Base-by-base conservation (phyloP, 1,140 invertebrate species). In the Drosophila setifemur region DNA sequence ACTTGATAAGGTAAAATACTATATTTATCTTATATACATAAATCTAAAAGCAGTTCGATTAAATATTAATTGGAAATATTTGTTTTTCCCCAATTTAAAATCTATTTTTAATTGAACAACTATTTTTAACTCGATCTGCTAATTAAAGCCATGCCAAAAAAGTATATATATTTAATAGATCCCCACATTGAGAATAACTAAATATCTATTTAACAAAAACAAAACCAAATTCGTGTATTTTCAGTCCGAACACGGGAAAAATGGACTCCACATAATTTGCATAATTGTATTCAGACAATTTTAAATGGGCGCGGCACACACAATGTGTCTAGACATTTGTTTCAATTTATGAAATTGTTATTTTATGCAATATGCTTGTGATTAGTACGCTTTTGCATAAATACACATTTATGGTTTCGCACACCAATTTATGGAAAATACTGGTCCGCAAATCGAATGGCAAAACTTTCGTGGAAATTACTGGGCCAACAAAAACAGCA, bases 301-400 rank as follows among this genome's bases (percentile, higher is more conserved):
- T 74, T 43, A 47, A 33, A 29, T 33, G 31, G 61, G 54, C 28
- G n/a, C n/a, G n/a, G n/a, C 23, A 26, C 48, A 18, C 37, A 63
- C 81, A 82, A 83, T 82, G 78, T 83, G 78, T 82, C 79, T 83
- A 85, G 79, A 85, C 74, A 55, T 74, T 60, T 70, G 55, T 85
- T 83, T 67, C 48, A 57, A 78, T 85, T 83, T 74, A 74, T 74
- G 60, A 71, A 71, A 71, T 64, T 66, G 67, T 74, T 72, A 75
- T 79, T 75, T 81, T 72, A 79, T 81, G 64, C 79, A 67, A 83
- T 83, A 74, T 85, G 74, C 52, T 79, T 85, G 63, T 85, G 60
- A 83, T 83, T 71, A 83, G 50, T 67, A 67, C 26, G 48, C 44
- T 71, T 82, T 69, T 73, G 77, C 61, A 71, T 75, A 71, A 72